phyloP scores from a whole-genome alignment of 2,797 vertebrate species.

The Cossypha polioptera region DNA sequence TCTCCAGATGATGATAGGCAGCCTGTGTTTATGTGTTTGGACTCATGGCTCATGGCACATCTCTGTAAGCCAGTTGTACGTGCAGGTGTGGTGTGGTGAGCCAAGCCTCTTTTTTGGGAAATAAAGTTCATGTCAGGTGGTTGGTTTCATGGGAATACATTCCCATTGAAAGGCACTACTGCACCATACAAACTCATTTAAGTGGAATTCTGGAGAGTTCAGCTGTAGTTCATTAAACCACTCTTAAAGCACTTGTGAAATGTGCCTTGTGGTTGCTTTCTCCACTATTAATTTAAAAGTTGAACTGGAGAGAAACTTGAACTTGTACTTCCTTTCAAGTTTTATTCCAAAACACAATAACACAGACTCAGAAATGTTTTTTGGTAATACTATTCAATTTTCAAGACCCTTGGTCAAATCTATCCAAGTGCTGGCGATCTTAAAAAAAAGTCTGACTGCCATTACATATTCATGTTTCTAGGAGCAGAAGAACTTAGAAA shows the following conservation, averaged over 20 bases:
- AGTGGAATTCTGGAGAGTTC: neutral
- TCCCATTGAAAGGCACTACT: neutral
- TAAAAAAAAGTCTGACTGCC: neutral
- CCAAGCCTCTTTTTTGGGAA: neutral
- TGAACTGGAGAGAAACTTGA: neutral
- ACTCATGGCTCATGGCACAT: neutral
- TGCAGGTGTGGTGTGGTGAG: neutral
- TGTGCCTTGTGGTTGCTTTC: neutral
- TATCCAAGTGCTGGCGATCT: neutral
- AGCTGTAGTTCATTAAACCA: neutral
- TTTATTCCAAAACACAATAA: neutral
- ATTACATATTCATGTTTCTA: neutral
- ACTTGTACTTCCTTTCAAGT: neutral
- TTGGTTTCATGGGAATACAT: neutral
- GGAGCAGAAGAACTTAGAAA: neutral
- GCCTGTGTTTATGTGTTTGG: neutral
- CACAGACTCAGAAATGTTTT: neutral
- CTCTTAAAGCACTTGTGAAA: neutral
- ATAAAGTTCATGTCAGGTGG: neutral
- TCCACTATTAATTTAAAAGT: neutral
- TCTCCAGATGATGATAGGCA: neutral
- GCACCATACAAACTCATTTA: neutral
- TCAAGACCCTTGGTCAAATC: neutral
- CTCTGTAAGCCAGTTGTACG: accelerated
- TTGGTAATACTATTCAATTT: neutral